A percentile compares a stretch with the other conserved stretches of the same genome.
These are phyloP conservation scores for Apogon hyalosoma DNA, from an alignment of 2,797 vertebrate species.

Conservation along the genomic window DNA sequence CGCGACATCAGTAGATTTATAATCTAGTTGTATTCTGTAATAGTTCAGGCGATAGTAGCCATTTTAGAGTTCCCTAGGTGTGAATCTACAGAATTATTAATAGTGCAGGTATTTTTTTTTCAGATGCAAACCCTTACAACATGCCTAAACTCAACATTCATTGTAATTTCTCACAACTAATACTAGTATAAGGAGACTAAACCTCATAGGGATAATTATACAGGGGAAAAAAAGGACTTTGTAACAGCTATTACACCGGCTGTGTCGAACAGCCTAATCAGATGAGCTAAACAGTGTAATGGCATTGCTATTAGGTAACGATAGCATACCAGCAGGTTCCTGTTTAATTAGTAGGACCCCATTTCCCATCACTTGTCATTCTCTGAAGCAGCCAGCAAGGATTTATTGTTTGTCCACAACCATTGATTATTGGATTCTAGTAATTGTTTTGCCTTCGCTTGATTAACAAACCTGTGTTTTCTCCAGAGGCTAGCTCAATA, in stretches of 20 bases:
- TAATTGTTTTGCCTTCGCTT: conserved; percentile 84
- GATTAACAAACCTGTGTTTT: conserved; percentile 84
- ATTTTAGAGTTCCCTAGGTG: conserved; percentile 2
- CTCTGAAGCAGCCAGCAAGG: conserved; percentile 44
- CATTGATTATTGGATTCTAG: conserved; percentile 76
- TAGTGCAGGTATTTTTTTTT: conserved; percentile 6
- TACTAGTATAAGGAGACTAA: conserved; percentile 4
- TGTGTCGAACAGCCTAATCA: conserved; percentile 66
- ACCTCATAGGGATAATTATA: conserved; percentile 22
- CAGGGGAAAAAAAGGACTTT: conserved; percentile 16
- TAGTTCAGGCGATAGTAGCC: not conserved
- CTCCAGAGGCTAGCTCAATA: conserved; percentile 65
- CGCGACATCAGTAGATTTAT: not conserved
- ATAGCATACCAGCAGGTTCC: conserved; percentile 66
- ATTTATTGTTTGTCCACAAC: conserved; percentile 69
- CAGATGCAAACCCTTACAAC: conserved; percentile 3
- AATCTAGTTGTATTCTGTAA: conserved; percentile 7
- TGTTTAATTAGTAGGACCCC: conserved; percentile 65
- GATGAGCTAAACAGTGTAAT: conserved; percentile 71
- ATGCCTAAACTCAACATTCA: not conserved
- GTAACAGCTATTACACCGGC: conserved; percentile 35
- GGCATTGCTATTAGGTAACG: conserved; percentile 71
- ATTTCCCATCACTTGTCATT: conserved; percentile 57
- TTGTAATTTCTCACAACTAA: conserved; percentile 1
- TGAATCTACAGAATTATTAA: conserved; percentile 8